These are phyloP conservation scores for Pararge aegeria DNA, from an alignment of 1,140 invertebrate genomes.

Conservation along the genomic window DNA sequence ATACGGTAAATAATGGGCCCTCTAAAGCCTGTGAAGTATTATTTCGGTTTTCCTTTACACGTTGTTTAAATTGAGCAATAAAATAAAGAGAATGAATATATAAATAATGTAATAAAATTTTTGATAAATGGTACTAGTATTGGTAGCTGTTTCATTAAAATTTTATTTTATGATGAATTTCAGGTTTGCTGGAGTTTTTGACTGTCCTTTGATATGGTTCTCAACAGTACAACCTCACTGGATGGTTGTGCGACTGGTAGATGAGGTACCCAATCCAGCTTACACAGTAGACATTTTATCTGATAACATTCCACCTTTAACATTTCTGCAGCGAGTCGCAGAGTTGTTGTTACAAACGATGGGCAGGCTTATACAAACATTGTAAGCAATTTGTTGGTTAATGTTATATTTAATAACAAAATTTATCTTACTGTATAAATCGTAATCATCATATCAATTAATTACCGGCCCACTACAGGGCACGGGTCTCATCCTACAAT, in stretches of 20 bases:
- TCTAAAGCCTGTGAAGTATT: too few species aligned
- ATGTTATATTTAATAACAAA: too few species aligned
- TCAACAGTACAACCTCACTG: conserved; percentile 30
- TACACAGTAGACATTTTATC: conserved; percentile 28
- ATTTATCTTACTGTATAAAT: too few species aligned
- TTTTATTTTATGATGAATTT: neutral
- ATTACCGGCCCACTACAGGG: too few species aligned
- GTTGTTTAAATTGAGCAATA: too few species aligned
- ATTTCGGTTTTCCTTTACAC: too few species aligned
- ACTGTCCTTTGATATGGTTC: conserved; percentile 37
- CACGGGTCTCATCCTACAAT: too few species aligned
- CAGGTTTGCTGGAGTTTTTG: conserved; percentile 24
- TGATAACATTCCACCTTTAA: conserved; percentile 14
- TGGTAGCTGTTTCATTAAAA: neutral
- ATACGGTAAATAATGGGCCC: too few species aligned
- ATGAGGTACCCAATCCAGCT: conserved; percentile 36
- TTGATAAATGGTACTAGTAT: neutral
- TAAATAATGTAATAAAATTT: too few species aligned
- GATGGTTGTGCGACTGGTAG: conserved; percentile 26
- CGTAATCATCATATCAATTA: conserved; percentile 20
- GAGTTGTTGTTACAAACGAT: conserved; percentile 25
- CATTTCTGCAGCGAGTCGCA: conserved; percentile 29
- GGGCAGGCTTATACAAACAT: conserved; percentile 1
- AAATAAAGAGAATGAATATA: too few species aligned
- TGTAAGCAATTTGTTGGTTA: too few species aligned